Base-by-base conservation (phyloP, 2,797 vertebrate species). In the Staurois parvus region DNA sequence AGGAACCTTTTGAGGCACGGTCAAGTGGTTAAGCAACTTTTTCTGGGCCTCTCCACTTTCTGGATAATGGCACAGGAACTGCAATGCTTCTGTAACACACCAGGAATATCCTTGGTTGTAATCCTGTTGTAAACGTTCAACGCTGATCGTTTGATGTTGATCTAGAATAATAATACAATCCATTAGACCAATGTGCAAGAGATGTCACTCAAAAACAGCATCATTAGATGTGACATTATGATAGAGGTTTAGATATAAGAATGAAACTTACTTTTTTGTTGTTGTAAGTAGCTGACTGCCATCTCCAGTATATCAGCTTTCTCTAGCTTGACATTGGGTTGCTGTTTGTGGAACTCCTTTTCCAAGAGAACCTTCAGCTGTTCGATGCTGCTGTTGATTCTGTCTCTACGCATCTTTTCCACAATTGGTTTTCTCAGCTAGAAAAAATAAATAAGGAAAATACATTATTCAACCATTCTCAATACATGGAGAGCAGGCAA, bases 401-500 rank as follows among this genome's bases (percentile, higher is more conserved):
- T 88, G n/a, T 93, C 91, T 0, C 89, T 88, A 0, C 91, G 89
- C 89, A 95, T 90, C 89, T 97, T 97, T 90, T 97, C 95, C 92
- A 97, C 96, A 90, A 95, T 91, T 0, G 95, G 94, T 78, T 94
- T 96, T 81, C 95, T 94, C 83, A 95, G 88, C 97, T 97, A 95
- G 75, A 91, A 88, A n/a, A 72, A 89, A 67, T 84, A 0, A 75
- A 86, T 32, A 56, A 77, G 72, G 80, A 5, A 10, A 21, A 84
- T 86, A 30, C 83, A 56, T 34, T 6, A 84, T 1, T 45, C 28
- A 52, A 76, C 26, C 5, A 56, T 40, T 72, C 48, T 4, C 15
- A 52, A 45, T 45, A 15, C 15, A 45, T 45, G 15, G 42, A 45
- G 42, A 45, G 42, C 11, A 45, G 42, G 13, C 42, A 15, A 9